These are phyloP conservation scores for Quadroppia sp. DNA, from an alignment of 2,888 invertebrate genomes.

Conservation along the genomic window DNA sequence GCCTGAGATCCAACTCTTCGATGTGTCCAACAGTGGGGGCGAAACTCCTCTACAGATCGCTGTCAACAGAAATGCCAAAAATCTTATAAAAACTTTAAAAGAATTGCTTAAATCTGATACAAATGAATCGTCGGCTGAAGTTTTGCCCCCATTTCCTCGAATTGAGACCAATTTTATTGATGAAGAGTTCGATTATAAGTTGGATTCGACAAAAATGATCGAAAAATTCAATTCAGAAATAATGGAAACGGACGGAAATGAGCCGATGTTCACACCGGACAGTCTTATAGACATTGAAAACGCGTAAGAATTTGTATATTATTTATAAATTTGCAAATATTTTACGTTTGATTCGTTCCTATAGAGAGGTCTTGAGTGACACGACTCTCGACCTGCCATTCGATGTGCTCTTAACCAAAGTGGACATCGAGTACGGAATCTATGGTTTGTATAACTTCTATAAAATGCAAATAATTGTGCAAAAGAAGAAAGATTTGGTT, in stretches of 20 bases:
- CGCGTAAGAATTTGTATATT: conserved; percentile 41
- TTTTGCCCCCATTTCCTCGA: conserved; percentile 12
- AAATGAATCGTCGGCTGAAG: neutral
- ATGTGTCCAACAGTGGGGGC: conserved; percentile 50
- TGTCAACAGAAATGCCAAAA: conserved; percentile 42
- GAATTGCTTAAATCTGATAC: conserved; percentile 35
- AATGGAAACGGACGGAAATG: conserved; percentile 47
- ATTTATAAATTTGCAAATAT: neutral
- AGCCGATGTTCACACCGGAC: conserved; percentile 49
- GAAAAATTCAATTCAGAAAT: conserved; percentile 47
- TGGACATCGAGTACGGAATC: conserved; percentile 54
- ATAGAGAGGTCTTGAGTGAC: conserved; percentile 53
- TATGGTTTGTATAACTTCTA: conserved; percentile 59
- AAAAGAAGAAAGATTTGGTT: conserved; percentile 54
- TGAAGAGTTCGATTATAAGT: conserved; percentile 23
- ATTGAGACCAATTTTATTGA: conserved; percentile 27
- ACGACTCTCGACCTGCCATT: conserved; percentile 52
- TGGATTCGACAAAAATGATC: conserved; percentile 46
- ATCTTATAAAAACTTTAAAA: conserved; percentile 45
- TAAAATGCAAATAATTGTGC: conserved; percentile 56
- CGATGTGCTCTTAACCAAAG: conserved; percentile 56
- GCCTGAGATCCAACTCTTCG: conserved; percentile 51
- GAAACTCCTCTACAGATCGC: conserved; percentile 48
- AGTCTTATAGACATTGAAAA: conserved; percentile 49
- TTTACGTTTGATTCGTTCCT: no score